Base-by-base conservation (phyloP, 2,888 invertebrate genomes). In the Lymantria monacha region DNA sequence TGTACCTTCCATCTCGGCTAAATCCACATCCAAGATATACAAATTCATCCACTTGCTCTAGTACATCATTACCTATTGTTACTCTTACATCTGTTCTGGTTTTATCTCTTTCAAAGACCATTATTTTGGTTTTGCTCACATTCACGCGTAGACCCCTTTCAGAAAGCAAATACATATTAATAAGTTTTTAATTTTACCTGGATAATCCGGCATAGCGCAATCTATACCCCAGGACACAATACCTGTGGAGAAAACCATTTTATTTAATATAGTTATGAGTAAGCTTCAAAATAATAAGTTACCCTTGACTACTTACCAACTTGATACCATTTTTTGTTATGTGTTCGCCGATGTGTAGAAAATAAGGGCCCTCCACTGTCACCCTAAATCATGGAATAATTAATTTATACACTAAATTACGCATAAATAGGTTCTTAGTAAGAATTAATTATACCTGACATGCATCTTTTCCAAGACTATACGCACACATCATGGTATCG, bases 181-280 rank as follows among this genome's bases (percentile, higher is more conserved):
- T 9, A n/a, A 41, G 15, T 41, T 3, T 38, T 38, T 5, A 14
- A 15, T 10, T 15, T 70, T 77, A 83, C 92, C 92, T 72, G 93
- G 92, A 63, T 87, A 85, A 50, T 92, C 92, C 30, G 92, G 93
- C 74, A 87, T 84, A 0, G 94, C 94, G 66, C 94, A 94, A 58
- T 93, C 94, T 49, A 93, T 93, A n/a, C 94, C 94, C 92, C 94
- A 94, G 0, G 94, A 94, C 0, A 94, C 94, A 43, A 94, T 86
- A 46, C 94, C 94, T 94, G 56, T 11, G 40, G 7, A 53, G 71
- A 78, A 57, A 48, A 7, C 22, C 22, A 3, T 22, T 22, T 22
- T 22, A 3, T 22, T 22, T 22, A 22, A 22, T 22, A n/a, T n/a
- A 22, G 5, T 5, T 22, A 5, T 22, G 22, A 22, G 22, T 22